phyloP scores from a whole-genome alignment of 2,113 vertebrate genomes.

The Malurus alboscapulatus region DNA sequence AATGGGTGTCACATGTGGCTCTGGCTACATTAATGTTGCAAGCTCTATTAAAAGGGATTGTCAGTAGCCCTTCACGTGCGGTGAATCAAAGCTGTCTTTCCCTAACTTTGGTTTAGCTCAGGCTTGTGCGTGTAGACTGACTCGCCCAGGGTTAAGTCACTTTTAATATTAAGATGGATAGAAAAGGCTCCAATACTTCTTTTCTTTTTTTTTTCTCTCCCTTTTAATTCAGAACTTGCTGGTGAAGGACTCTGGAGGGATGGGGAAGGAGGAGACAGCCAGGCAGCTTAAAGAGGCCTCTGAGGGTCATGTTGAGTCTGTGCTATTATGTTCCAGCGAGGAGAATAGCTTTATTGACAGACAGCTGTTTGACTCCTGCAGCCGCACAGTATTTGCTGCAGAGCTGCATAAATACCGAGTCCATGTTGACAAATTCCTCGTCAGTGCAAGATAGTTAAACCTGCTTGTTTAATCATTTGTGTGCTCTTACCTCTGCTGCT shows the following conservation, averaged over 20 bases:
- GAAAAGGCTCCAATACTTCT: background rate
- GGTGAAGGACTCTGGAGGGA: constrained; percentile 50
- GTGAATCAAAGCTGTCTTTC: constrained; percentile 52
- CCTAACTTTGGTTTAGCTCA: constrained; percentile 35
- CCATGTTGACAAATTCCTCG: constrained; percentile 49
- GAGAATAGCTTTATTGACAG: constrained; percentile 48
- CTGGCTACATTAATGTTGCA: constrained; percentile 35
- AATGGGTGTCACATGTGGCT: constrained; percentile 53
- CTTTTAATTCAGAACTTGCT: constrained; percentile 27
- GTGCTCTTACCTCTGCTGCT: constrained; percentile 18
- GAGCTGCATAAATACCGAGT: constrained; percentile 24
- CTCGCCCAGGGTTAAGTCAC: constrained; percentile 41
- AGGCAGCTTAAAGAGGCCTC: constrained; percentile 59
- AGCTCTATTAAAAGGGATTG: constrained; percentile 44
- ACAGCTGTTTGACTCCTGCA: constrained; percentile 55
- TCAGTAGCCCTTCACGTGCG: background rate
- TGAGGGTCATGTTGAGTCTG: constrained; percentile 50
- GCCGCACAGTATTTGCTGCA: background rate
- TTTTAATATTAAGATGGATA: constrained; percentile 44
- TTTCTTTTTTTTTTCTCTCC: background rate
- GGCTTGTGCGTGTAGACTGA: background rate
- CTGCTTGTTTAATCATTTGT: constrained; percentile 57
- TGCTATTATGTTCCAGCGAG: constrained; percentile 37
- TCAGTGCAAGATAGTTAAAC: constrained; percentile 45
- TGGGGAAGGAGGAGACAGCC: constrained; percentile 58